A percentile compares a stretch with the other conserved stretches of the same genome.
phyloP scores from a whole-genome alignment of 2,113 vertebrate genomes.

The Sarotherodon lohbergeri region DNA sequence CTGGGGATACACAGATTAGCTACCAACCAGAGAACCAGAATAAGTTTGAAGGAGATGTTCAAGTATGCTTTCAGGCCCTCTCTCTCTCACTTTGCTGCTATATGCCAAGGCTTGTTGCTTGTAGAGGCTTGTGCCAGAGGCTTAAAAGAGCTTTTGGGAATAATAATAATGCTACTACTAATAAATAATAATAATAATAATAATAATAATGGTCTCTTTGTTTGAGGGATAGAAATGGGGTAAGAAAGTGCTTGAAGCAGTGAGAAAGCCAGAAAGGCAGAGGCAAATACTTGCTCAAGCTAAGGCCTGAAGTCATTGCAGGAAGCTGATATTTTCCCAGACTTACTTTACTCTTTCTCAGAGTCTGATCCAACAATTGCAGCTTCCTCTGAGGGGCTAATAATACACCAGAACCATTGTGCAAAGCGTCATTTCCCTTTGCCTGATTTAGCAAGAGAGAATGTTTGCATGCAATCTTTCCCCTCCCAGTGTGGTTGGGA shows the following conservation, averaged over 20 bases:
- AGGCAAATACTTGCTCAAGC: slow-evolving; percentile 9
- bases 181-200: neutral
- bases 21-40: slow-evolving; percentile 19
- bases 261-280: slow-evolving; percentile 16
- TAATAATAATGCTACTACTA: neutral
- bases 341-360: slow-evolving; percentile 43
- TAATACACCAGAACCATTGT: slow-evolving; percentile 71
- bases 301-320: slow-evolving; percentile 44
- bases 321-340: slow-evolving; percentile 71
- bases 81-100: neutral
- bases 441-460: slow-evolving; percentile 55
- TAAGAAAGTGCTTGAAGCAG: slow-evolving; percentile 32
- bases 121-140: neutral
- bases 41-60: slow-evolving; percentile 21
- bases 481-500: slow-evolving; percentile 44
- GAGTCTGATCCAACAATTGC: slow-evolving; percentile 56
- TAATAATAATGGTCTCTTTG: neutral
- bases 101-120: slow-evolving; percentile 1
- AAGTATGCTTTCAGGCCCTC: neutral
- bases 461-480: slow-evolving; percentile 56
- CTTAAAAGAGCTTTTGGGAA: neutral
- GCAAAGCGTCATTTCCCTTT: slow-evolving; percentile 44
- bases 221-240: slow-evolving; percentile 30
- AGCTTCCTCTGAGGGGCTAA: slow-evolving; percentile 63
- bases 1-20: slow-evolving; percentile 27